Evolutionary conservation across 2,888 invertebrate genomes (phyloP).

Genomic region (Polymixis lichenea): DNA sequence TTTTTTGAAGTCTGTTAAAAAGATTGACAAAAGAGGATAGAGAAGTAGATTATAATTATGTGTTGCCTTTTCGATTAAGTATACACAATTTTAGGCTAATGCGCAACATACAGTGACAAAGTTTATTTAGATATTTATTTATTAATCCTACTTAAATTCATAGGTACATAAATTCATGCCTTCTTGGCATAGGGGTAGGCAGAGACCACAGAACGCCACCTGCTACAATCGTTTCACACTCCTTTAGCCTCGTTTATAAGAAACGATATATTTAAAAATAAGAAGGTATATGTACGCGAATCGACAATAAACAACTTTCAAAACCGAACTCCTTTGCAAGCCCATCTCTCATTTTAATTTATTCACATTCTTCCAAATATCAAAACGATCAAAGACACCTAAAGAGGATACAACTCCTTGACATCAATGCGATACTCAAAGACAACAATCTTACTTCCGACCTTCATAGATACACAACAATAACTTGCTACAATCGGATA

Average conservation of each 20-base stretch:
- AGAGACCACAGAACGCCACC: no score
- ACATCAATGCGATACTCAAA: slow-evolving; percentile 31
- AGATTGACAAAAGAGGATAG: no score
- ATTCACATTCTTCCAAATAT: neutral
- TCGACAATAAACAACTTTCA: no score
- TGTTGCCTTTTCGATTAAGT: neutral
- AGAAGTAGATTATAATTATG: no score
- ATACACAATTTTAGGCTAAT: neutral
- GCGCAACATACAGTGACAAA: no score
- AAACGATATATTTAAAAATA: no score
- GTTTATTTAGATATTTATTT: neutral
- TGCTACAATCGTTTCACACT: no score
- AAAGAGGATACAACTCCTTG: slow-evolving; percentile 26
- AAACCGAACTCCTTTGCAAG: neutral
- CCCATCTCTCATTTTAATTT: neutral
- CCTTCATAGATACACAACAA: slow-evolving; percentile 23
- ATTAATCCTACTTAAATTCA: neutral
- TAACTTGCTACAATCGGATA: slow-evolving; percentile 21
- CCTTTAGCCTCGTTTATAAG: no score
- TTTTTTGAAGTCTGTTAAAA: no score
- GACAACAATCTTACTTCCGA: slow-evolving; percentile 53
- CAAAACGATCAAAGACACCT: neutral
- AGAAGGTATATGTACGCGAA: neutral
- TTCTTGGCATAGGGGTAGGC: no score
- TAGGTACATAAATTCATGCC: no score